Evolutionary conservation across 2,797 vertebrate species (phyloP).

Genomic region (Bradypodion ventrale): DNA sequence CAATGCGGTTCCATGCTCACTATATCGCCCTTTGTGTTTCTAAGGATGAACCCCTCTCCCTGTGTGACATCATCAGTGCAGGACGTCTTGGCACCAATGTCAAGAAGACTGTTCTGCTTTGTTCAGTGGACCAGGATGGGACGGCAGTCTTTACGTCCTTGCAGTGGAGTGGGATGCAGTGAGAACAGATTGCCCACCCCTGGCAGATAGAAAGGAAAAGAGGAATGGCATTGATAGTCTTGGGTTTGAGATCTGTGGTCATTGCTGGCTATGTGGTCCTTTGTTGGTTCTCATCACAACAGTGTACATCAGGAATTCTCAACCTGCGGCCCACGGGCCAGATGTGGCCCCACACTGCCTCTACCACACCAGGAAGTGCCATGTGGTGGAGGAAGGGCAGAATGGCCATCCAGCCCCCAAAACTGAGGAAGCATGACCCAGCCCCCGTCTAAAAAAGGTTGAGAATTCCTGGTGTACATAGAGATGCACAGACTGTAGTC

Average conservation of each 20-base stretch:
- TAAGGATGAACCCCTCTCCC: constrained; percentile 68
- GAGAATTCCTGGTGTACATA: too few species aligned
- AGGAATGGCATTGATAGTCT: too few species aligned
- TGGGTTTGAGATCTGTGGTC: background rate
- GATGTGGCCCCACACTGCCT: too few species aligned
- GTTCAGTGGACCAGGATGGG: constrained; percentile 71
- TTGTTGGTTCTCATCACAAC: background rate
- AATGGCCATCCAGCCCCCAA: too few species aligned
- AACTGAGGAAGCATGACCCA: too few species aligned
- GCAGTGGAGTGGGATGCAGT: constrained; percentile 86
- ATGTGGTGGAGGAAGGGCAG: too few species aligned
- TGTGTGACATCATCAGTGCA: constrained; percentile 81
- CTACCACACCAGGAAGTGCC: too few species aligned
- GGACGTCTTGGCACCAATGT: constrained; percentile 88
- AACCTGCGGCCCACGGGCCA: too few species aligned
- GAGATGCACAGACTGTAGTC: too few species aligned
- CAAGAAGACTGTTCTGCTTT: constrained; percentile 88
- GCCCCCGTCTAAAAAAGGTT: too few species aligned
- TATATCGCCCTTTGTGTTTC: constrained; percentile 84
- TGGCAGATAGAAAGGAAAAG: too few species aligned
- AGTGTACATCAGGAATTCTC: too few species aligned
- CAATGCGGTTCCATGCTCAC: constrained; percentile 89
- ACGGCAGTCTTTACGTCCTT: constrained; percentile 83
- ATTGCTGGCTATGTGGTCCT: background rate
- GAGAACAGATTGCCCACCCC: constrained; percentile 15